Evolutionary conservation across 2,888 invertebrate genomes (phyloP).

Genomic region (Lapara coniferarum): DNA sequence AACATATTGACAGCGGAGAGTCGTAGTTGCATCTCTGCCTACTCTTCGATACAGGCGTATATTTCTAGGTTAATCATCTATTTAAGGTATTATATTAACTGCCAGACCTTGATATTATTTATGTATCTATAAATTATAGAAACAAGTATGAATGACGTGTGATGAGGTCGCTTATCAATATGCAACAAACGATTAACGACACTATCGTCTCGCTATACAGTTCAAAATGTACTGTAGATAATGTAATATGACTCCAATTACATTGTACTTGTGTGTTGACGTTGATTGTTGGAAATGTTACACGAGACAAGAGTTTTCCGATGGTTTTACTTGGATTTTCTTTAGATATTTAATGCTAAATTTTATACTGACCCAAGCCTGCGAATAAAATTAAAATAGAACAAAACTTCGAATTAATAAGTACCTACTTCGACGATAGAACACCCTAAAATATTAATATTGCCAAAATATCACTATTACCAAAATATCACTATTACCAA

Average conservation of each 20-base stretch:
- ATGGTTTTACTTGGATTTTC: not conserved
- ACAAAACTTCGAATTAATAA: too few species aligned
- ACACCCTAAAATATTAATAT: too few species aligned
- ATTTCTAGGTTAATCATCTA: not conserved
- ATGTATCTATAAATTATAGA: slow-evolving; percentile 11
- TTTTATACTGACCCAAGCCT: not conserved
- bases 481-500: too few species aligned
- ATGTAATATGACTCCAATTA: slow-evolving; percentile 16
- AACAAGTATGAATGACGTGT: slow-evolving; percentile 28
- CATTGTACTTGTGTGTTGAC: slow-evolving; percentile 3
- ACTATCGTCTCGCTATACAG: not conserved
- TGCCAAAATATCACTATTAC: too few species aligned
- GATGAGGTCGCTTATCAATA: slow-evolving; percentile 15
- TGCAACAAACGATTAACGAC: not conserved
- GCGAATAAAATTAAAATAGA: too few species aligned
- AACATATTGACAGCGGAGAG: too few species aligned
- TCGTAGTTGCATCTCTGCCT: too few species aligned
- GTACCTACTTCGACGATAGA: too few species aligned
- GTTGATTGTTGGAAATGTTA: slow-evolving; percentile 27
- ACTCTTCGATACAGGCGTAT: too few species aligned
- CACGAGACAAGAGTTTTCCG: slow-evolving; percentile 30
- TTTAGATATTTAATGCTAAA: not conserved
- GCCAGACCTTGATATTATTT: slow-evolving; percentile 11
- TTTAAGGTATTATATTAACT: slow-evolving; percentile 7
- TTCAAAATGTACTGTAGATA: slow-evolving; percentile 2